These are phyloP conservation scores for Silurus lanzhouensis DNA, from an alignment of 2,797 vertebrate species.

Conservation along the genomic window DNA sequence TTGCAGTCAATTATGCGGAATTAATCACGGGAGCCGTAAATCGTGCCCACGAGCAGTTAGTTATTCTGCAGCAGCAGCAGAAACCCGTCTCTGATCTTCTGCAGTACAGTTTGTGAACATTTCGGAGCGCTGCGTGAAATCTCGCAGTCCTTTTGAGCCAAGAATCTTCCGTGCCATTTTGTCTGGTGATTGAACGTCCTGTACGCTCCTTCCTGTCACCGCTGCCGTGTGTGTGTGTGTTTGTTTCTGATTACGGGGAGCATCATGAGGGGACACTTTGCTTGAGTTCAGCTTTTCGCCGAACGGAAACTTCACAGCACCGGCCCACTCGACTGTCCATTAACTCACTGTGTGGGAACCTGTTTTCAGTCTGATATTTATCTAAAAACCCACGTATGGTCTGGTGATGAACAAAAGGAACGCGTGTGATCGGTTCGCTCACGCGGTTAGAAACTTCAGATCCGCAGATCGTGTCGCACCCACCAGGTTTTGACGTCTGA, in stretches of 20 bases:
- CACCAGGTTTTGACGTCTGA: not conserved
- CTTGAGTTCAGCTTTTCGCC: not conserved
- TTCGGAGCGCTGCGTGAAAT: not conserved
- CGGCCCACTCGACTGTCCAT: not conserved
- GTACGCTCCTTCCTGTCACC: not conserved
- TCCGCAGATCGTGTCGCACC: not conserved
- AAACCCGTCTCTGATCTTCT: not conserved
- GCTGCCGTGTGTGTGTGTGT: not conserved
- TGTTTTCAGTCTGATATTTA: not conserved
- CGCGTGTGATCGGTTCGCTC: not conserved
- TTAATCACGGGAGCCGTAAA: not conserved
- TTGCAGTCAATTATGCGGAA: not conserved
- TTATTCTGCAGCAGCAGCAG: not conserved
- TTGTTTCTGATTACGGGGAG: no score
- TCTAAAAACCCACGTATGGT: conserved; percentile 1
- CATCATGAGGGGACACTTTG: not conserved
- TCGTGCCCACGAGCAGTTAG: no score
- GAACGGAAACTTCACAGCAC: no score
- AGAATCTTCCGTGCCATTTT: not conserved
- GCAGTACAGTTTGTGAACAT: not conserved
- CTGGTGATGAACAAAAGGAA: not conserved
- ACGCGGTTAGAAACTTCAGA: not conserved
- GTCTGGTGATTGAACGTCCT: not conserved
- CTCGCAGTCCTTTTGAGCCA: not conserved
- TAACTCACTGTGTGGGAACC: not conserved